A percentile compares a stretch with the other conserved stretches of the same genome.
Evolutionary conservation across 2,888 invertebrate species (phyloP).

Genomic region (Cephus pygmeus): DNA sequence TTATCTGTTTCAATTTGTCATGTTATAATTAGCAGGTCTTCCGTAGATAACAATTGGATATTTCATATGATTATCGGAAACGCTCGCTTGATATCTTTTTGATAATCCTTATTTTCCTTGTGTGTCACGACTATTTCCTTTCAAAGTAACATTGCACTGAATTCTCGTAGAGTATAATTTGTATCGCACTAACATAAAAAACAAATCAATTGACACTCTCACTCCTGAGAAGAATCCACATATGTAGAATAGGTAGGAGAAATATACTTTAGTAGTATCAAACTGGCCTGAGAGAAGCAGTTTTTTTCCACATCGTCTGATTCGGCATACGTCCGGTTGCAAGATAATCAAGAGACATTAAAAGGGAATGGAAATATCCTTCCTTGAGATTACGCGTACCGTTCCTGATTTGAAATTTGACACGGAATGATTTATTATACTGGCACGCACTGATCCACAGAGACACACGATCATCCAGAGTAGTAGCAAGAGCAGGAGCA

Average conservation of each 20-base stretch:
- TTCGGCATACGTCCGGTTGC: background rate
- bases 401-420: background rate
- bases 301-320: background rate
- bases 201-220: background rate
- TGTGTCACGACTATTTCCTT: background rate
- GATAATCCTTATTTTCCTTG: background rate
- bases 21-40: background rate
- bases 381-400: background rate
- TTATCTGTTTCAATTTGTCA: background rate
- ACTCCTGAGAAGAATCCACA: background rate
- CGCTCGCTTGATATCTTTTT: background rate
- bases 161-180: background rate
- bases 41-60: background rate
- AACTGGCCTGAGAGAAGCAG: background rate
- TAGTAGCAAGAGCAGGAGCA: background rate
- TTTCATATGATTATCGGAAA: background rate
- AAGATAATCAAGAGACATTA: background rate
- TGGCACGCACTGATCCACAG: background rate
- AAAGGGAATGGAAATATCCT: background rate
- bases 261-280: background rate
- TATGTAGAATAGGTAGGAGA: background rate
- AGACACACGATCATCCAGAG: background rate
- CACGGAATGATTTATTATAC: background rate
- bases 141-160: background rate
- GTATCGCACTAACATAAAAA: background rate